Evolutionary conservation across 2,888 invertebrate genomes (phyloP).

Genomic region (Marasmarcha lunaedactyla): DNA sequence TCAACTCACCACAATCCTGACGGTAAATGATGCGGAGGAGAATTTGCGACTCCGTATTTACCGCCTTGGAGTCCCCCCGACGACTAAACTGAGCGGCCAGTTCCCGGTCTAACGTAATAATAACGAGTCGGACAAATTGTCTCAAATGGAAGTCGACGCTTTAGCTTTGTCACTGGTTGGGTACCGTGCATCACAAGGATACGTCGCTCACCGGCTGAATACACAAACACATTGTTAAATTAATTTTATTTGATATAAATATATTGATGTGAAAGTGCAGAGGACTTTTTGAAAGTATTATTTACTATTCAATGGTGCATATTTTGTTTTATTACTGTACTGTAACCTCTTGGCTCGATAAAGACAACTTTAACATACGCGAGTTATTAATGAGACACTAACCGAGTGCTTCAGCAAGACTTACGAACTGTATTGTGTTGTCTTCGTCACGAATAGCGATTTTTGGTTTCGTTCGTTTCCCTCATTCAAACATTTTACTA

Average conservation of each 20-base stretch:
- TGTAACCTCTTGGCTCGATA: too few species aligned
- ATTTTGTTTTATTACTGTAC: too few species aligned
- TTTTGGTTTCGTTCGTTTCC: constrained; percentile 13
- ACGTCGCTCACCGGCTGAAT: constrained; percentile 43
- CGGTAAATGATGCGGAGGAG: constrained; percentile 64
- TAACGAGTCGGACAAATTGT: constrained; percentile 64
- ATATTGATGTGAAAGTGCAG: constrained; percentile 54
- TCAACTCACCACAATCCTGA: constrained; percentile 59
- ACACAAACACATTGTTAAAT: constrained; percentile 45
- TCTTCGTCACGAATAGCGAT: constrained; percentile 20
- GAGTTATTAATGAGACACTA: too few species aligned
- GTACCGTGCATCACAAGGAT: constrained; percentile 51
- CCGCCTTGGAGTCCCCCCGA: constrained; percentile 63
- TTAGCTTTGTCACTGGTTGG: constrained; percentile 61
- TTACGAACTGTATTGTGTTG: too few species aligned
- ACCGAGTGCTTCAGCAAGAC: too few species aligned
- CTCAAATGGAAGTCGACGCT: constrained; percentile 52
- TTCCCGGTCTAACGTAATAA: constrained; percentile 52
- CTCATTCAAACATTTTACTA: constrained; percentile 16
- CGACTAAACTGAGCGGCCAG: constrained; percentile 59
- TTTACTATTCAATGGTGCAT: too few species aligned
- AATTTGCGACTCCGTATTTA: constrained; percentile 67
- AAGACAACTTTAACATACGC: too few species aligned
- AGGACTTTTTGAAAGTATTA: constrained; percentile 2
- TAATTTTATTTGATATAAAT: constrained; percentile 38